A percentile compares a stretch with the other conserved stretches of the same genome.
phyloP scores from a whole-genome alignment of 2,888 invertebrate genomes.

The Euplexia lucipara region DNA sequence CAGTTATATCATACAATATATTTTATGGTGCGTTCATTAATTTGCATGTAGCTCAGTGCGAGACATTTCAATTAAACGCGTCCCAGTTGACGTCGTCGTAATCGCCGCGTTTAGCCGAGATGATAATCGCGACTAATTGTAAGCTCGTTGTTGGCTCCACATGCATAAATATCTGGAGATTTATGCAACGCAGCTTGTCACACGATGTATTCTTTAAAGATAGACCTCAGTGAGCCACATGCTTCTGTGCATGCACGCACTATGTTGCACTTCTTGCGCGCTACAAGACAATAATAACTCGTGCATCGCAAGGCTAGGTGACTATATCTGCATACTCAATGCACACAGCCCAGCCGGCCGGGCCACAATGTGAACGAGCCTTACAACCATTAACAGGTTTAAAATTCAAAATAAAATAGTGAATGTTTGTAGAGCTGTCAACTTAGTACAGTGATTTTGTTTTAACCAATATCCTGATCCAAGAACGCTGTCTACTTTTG shows the following conservation, averaged over 20 bases:
- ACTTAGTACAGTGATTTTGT: slow-evolving; percentile 40
- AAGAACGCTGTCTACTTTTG: slow-evolving; percentile 45
- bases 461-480: slow-evolving; percentile 33
- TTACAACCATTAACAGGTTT: slow-evolving; percentile 33
- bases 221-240: slow-evolving; percentile 28
- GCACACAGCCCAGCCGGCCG: slow-evolving; percentile 35
- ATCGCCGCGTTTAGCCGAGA: slow-evolving; percentile 70
- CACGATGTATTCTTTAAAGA: slow-evolving; percentile 35
- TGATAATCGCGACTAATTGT: slow-evolving; percentile 78
- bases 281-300: slow-evolving; percentile 32
- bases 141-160: slow-evolving; percentile 61
- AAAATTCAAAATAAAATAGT: slow-evolving; percentile 47
- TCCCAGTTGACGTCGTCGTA: slow-evolving; percentile 68
- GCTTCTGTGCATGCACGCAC: slow-evolving; percentile 25
- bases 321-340: slow-evolving; percentile 41
- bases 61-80: slow-evolving; percentile 79
- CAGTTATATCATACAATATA: slow-evolving; percentile 61
- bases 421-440: slow-evolving; percentile 38
- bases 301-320: slow-evolving; percentile 34
- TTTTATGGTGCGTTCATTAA: slow-evolving; percentile 74
- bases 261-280: slow-evolving; percentile 35
- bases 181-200: slow-evolving; percentile 61
- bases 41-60: slow-evolving; percentile 75
- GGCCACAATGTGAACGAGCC: slow-evolving; percentile 33
- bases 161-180: slow-evolving; percentile 65